Evolutionary conservation across 2,888 invertebrate genomes (phyloP), one percentile per base, ranked within the genome.

Genomic region (Meiosimyza platycephala): DNA sequence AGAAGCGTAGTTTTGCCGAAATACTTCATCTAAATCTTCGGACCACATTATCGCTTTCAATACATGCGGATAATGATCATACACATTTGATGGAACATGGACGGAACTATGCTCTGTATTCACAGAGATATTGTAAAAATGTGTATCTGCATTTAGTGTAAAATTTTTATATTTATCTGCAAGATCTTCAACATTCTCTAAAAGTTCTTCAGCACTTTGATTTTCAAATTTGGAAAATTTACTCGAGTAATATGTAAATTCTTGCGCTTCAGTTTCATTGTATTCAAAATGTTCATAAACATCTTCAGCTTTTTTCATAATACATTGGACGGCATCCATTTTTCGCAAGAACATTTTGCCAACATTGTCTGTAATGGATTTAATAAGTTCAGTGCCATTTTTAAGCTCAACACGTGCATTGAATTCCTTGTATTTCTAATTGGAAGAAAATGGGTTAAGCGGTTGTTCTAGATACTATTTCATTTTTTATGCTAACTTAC

Each of bases 61-160:
- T 0, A 95, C 91, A 13, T 90, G 88, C 0, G 88, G 85, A 93
- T 95, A 91, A 89, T 90, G 89, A 85, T 96, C 96, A 88, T 92
- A 97, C 73, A 98, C 94, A 88, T 97, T 97, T 48, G 96, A 95
- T 6, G 98, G 98, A 40, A 98, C 94, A 86, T 98, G 98, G 66
- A 98, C 94, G 76, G 97, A 93, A 83, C 96, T 96, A 79, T 91
- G 90, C 72, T 89, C 91, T 13, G 93, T 93, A 85, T 95, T 95
- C 15, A 95, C 93, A 52, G 91, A 91, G 75, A 95, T 92, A 83
- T 95, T 92, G 85, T 95, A 94, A 87, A 97, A 97, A 85, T 95
- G 95, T 0, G 93, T 92, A 83, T 95, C 93, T 72, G 90, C 89
- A 81, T 92, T 92, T 28, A 95, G 84, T 11, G 88, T 81, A 83